These are phyloP conservation scores for Drosophila nigromelanica DNA, from an alignment of 1,140 invertebrate genomes.

Conservation along the genomic window DNA sequence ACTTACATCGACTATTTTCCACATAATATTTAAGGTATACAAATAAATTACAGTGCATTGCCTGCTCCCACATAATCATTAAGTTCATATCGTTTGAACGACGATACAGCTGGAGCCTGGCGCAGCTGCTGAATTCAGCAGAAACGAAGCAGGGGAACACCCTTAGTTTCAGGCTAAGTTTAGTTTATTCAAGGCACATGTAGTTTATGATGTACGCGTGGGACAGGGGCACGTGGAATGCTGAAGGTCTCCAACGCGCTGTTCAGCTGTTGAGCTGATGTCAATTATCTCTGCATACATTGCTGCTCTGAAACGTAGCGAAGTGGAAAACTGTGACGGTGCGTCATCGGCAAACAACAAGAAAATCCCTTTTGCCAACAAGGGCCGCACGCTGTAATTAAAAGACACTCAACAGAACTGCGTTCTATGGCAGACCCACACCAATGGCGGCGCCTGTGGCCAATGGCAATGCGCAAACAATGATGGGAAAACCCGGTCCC, in stretches of 20 bases:
- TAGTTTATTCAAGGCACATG: conserved; percentile 41
- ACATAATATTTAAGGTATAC: background rate
- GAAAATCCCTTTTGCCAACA: conserved; percentile 79
- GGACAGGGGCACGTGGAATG: background rate
- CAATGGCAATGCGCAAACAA: conserved; percentile 48
- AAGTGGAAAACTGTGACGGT: conserved; percentile 51
- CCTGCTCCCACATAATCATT: background rate
- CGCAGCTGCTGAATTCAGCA: conserved; percentile 1
- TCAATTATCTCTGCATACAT: conserved; percentile 72
- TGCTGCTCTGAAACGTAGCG: conserved; percentile 29
- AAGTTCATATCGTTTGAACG: background rate
- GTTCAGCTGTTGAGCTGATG: conserved; percentile 38
- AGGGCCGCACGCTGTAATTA: conserved; percentile 75
- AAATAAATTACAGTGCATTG: background rate
- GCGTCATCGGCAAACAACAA: conserved; percentile 57
- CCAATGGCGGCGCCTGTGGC: conserved; percentile 43
- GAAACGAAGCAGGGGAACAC: background rate
- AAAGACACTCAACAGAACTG: conserved; percentile 69
- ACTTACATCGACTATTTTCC: too few species aligned
- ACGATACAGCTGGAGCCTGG: background rate
- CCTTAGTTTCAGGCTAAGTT: background rate
- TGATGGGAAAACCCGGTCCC: conserved; percentile 35
- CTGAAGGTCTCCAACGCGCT: conserved; percentile 25
- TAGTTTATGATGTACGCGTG: conserved; percentile 38
- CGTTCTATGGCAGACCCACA: conserved; percentile 40